Percentiles rank a stretch among this genome's conserved stretches.
Evolutionary conservation across 2,113 vertebrate genomes (phyloP).

Genomic region (Melanerpes aurifrons): DNA sequence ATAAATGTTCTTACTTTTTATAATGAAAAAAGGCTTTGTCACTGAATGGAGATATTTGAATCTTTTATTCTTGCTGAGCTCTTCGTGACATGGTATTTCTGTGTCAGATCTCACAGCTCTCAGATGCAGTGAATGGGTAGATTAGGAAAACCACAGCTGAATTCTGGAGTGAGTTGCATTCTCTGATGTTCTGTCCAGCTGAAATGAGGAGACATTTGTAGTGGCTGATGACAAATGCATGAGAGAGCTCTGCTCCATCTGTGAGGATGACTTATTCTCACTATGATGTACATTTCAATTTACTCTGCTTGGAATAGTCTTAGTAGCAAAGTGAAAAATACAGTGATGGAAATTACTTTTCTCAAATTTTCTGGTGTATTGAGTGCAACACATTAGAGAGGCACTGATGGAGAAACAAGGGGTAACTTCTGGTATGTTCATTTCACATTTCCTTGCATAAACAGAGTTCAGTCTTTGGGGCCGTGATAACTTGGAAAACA

Average conservation of each 20-base stretch:
- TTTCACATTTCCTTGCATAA: background rate
- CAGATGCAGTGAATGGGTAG: background rate
- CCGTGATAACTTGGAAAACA: background rate
- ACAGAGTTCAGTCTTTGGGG: background rate
- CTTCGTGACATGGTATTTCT: background rate
- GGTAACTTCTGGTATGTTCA: background rate
- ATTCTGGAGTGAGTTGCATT: background rate
- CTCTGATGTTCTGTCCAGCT: background rate
- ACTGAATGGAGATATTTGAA: background rate
- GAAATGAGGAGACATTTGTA: background rate
- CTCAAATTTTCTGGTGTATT: background rate
- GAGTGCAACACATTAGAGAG: background rate
- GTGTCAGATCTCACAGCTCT: background rate
- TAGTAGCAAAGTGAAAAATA: background rate
- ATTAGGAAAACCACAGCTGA: background rate
- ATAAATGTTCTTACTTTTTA: no score
- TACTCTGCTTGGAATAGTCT: background rate
- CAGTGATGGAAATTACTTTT: background rate
- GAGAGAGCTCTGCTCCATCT: background rate
- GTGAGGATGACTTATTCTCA: background rate
- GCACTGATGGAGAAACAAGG: background rate
- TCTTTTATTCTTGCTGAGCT: background rate
- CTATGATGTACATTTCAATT: background rate
- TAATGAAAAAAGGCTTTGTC: background rate
- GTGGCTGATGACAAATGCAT: background rate